Evolutionary conservation across 30 jellyfish, hydroid and myxozoan species (phyloP).

Genomic region (Aurelia coerulea): DNA sequence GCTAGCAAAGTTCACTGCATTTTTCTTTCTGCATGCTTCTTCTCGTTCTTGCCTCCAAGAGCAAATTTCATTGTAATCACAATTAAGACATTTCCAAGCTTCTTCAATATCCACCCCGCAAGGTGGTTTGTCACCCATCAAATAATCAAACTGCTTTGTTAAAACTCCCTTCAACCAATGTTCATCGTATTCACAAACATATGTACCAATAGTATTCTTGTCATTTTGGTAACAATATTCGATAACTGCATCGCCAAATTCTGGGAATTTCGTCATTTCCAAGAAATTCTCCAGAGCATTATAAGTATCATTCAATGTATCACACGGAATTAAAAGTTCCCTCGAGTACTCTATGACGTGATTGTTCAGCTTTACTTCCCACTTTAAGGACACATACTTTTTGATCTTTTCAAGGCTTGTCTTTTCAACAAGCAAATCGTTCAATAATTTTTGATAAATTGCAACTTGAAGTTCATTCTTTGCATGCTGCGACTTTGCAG

Average conservation of each 20-base stretch:
- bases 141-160: conserved; percentile 8
- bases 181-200: conserved; percentile 25
- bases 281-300: not conserved
- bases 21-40: conserved; percentile 16
- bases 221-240: conserved; percentile 58
- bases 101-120: conserved; percentile 79
- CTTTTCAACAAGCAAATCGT: conserved; percentile 14
- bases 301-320: conserved; percentile 8
- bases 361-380: conserved; percentile 5
- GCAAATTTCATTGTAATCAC: conserved; percentile 66
- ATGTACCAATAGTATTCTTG: not conserved
- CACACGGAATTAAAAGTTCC: conserved; percentile 24
- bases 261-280: conserved; percentile 11
- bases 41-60: conserved; percentile 47
- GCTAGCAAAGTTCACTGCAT: conserved; percentile 24
- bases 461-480: conserved; percentile 44
- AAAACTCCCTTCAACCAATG: not conserved
- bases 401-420: not conserved
- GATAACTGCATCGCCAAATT: conserved; percentile 25
- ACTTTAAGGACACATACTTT: conserved; percentile 13
- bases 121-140: conserved; percentile 40
- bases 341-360: conserved; percentile 1
- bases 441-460: conserved; percentile 44
- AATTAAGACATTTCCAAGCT: conserved; percentile 63
- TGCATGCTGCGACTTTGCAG: conserved; percentile 26